phyloP scores from a whole-genome alignment of 2,113 vertebrate genomes.

The Silurus asotus region DNA sequence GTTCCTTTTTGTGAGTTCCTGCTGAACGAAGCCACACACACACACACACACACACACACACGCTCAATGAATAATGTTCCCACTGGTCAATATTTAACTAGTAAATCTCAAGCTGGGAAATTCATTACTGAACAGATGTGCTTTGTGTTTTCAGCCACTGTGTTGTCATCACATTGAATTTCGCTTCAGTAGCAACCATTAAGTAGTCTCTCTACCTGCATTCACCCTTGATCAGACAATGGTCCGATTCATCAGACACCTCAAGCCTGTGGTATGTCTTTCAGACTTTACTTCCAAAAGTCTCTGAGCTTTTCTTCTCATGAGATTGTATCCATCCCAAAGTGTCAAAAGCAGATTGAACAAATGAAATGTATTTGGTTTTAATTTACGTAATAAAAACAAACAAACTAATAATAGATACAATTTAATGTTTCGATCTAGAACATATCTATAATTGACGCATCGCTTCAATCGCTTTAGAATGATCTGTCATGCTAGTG shows the following conservation, averaged over 20 bases:
- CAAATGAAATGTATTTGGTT: neutral
- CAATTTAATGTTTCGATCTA: no score
- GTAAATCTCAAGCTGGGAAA: constrained; percentile 24
- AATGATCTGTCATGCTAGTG: neutral
- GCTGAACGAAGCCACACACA: neutral
- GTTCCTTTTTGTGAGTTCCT: constrained; percentile 28
- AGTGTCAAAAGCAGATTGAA: neutral
- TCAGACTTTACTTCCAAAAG: neutral
- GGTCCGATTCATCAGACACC: constrained; percentile 39
- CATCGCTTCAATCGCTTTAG: neutral
- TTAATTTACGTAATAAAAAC: no score
- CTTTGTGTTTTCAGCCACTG: constrained; percentile 10
- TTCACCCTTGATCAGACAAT: constrained; percentile 36
- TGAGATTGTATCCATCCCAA: neutral
- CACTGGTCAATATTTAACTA: constrained; percentile 46
- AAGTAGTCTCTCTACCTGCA: constrained; percentile 5
- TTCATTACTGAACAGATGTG: constrained; percentile 37
- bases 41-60: constrained; percentile 2
- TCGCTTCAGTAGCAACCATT: neutral
- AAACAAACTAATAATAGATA: no score
- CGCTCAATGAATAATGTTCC: constrained; percentile 2
- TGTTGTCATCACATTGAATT: constrained; percentile 26
- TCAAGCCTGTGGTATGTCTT: neutral
- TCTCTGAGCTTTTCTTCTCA: neutral
- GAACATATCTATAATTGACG: no score